A percentile compares a stretch with the other conserved stretches of the same genome.
These are phyloP conservation scores for Chiridota heheva DNA, from an alignment of 35 echinoderm and acorn worm species.

Conservation along the genomic window DNA sequence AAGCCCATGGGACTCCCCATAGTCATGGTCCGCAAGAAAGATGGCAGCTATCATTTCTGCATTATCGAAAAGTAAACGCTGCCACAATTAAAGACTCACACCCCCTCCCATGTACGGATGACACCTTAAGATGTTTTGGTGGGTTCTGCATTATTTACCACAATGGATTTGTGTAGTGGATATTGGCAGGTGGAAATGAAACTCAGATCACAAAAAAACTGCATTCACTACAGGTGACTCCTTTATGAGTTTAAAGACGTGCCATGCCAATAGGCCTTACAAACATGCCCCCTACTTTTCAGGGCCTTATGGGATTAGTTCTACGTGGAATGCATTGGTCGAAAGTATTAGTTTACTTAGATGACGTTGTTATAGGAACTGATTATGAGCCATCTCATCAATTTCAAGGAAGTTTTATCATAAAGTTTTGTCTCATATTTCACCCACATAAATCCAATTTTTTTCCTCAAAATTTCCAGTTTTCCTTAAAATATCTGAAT, in stretches of 20 bases:
- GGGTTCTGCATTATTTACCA: constrained; percentile 32
- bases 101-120: constrained; percentile 12
- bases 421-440: no score
- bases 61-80: constrained; percentile 20
- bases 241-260: constrained; percentile 62
- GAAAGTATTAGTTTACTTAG: constrained; percentile 50
- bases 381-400: constrained; percentile 28
- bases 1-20: constrained; percentile 31
- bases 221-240: constrained; percentile 48
- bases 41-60: constrained; percentile 8
- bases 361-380: constrained; percentile 58
- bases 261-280: constrained; percentile 52
- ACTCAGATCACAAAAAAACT: constrained; percentile 28
- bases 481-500: no score
- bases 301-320: constrained; percentile 44
- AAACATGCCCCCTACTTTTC: constrained; percentile 36
- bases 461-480: no score
- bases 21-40: constrained; percentile 29
- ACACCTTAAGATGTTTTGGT: constrained; percentile 11
- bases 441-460: no score
- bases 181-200: constrained; percentile 64
- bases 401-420: constrained; percentile 49
- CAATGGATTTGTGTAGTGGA: constrained; percentile 56
- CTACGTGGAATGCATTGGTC: constrained; percentile 32
- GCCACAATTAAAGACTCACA: constrained; percentile 6